phyloP scores from a whole-genome alignment of 2,888 invertebrate species.

The Drosophila mettleri region DNA sequence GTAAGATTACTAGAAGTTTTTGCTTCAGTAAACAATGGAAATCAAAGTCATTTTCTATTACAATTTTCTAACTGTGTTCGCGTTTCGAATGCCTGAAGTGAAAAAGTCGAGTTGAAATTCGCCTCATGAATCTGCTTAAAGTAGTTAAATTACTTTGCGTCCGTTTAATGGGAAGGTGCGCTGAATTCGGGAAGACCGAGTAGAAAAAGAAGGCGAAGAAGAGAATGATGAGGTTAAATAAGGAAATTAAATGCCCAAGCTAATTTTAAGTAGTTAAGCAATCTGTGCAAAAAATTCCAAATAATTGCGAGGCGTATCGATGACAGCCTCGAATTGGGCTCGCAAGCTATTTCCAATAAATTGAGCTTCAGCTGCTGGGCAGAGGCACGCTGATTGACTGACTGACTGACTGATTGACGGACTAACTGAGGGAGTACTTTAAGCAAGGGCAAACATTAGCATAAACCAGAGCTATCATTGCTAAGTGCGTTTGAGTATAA shows the following conservation, averaged over 20 bases:
- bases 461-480: constrained; percentile 77
- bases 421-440: constrained; percentile 28
- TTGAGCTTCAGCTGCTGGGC: neutral
- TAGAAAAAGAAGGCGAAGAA: neutral
- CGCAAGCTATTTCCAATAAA: constrained; percentile 8
- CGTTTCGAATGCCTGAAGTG: neutral
- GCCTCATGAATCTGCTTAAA: constrained; percentile 2
- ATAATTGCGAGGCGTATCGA: constrained; percentile 18
- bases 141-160: neutral
- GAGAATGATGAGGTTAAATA: neutral
- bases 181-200: neutral
- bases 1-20: neutral
- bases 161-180: neutral
- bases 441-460: constrained; percentile 69
- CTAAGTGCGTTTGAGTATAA: constrained; percentile 68
- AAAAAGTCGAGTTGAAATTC: neutral
- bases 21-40: neutral
- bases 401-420: constrained; percentile 2
- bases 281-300: constrained; percentile 10
- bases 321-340: constrained; percentile 21
- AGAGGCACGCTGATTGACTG: neutral
- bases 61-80: neutral
- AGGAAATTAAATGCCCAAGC: neutral
- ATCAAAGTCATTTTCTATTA: too few species aligned
- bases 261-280: constrained; percentile 12